These are phyloP conservation scores for Strigamia transsilvanica DNA, from an alignment of 2,888 invertebrate species.

Conservation along the genomic window DNA sequence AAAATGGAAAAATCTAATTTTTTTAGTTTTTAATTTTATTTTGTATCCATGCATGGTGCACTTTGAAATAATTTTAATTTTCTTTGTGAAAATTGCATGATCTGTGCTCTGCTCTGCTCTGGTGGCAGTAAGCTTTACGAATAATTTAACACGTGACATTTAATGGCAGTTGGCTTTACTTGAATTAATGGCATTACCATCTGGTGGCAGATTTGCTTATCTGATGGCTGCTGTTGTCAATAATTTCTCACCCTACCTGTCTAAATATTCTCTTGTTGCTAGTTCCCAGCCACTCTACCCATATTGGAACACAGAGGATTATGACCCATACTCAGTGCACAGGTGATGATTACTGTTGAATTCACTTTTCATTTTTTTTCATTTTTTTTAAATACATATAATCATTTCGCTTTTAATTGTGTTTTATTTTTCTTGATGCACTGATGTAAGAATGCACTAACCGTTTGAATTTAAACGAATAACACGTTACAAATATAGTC, in stretches of 20 bases:
- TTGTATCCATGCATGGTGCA: no score
- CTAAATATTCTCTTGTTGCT: constrained; percentile 52
- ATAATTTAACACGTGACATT: background rate
- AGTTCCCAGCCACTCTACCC: constrained; percentile 53
- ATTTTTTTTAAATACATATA: background rate
- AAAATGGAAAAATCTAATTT: no score
- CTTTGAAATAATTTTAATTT: no score
- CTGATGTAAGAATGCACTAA: constrained; percentile 42
- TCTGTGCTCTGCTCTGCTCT: background rate
- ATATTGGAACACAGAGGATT: constrained; percentile 52
- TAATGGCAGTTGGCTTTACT: background rate
- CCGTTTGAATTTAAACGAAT: background rate
- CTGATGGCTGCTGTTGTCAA: constrained; percentile 30
- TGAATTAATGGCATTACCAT: constrained; percentile 4
- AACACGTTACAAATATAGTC: background rate
- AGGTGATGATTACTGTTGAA: constrained; percentile 50
- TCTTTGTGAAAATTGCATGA: background rate
- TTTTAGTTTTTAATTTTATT: no score
- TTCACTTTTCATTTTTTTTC: constrained; percentile 21
- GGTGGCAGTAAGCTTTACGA: no score
- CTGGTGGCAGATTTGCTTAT: constrained; percentile 38
- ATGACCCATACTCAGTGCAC: constrained; percentile 50
- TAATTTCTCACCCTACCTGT: constrained; percentile 38
- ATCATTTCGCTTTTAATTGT: constrained; percentile 17
- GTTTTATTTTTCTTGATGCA: background rate